Evolutionary conservation across 1,140 invertebrate genomes (phyloP).

Genomic region (Caenorhabditis latens): DNA sequence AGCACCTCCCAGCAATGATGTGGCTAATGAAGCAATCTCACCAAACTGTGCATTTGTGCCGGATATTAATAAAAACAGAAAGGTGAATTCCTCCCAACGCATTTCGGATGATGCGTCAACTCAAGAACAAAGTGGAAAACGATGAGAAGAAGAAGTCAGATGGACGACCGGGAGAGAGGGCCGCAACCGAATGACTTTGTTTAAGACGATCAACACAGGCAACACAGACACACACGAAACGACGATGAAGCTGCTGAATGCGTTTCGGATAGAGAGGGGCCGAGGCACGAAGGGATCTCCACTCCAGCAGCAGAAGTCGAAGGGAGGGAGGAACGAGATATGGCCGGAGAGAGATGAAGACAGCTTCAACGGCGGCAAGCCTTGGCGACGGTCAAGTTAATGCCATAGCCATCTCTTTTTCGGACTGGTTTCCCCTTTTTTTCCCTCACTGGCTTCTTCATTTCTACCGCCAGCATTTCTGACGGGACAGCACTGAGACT

Average conservation of each 20-base stretch:
- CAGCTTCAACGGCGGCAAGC: background rate
- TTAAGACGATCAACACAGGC: slow-evolving; percentile 33
- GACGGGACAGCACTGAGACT: background rate
- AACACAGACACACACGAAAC: background rate
- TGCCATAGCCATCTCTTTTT: slow-evolving; percentile 49
- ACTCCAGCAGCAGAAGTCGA: background rate
- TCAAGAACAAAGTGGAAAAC: slow-evolving; percentile 25
- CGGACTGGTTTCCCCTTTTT: slow-evolving; percentile 6
- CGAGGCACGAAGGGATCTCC: background rate
- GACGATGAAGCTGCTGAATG: slow-evolving; percentile 11
- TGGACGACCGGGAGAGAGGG: background rate
- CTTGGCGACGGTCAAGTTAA: slow-evolving; percentile 43
- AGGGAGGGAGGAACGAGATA: slow-evolving; percentile 8
- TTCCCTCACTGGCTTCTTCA: background rate
- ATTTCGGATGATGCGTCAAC: slow-evolving; percentile 18
- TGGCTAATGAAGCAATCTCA: slow-evolving; percentile 73
- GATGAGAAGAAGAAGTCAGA: background rate
- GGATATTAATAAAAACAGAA: slow-evolving; percentile 4
- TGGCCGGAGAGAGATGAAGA: background rate
- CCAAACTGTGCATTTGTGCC: slow-evolving; percentile 57
- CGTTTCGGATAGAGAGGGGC: slow-evolving; percentile 27
- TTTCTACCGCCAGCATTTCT: slow-evolving; percentile 11
- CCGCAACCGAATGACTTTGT: slow-evolving; percentile 46
- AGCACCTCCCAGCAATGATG: slow-evolving; percentile 68
- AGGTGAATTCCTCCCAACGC: slow-evolving; percentile 7